Conservation (phyloP, 2,113 vertebrate genomes). For the Syrmaticus mikado region DNA sequence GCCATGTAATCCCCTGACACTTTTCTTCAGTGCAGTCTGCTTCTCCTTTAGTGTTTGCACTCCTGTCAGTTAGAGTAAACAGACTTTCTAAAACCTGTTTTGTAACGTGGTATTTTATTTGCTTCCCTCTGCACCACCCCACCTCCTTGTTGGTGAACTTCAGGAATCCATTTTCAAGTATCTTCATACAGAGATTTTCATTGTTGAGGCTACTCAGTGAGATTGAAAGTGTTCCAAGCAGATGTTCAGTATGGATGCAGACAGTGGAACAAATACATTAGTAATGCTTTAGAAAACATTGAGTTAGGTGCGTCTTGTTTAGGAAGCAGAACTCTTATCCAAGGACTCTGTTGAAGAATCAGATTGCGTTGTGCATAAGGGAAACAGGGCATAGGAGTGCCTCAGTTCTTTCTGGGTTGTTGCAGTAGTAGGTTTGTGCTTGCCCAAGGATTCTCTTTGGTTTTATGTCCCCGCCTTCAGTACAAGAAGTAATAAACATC, state of each 20-base stretch:
- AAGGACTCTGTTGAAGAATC: neutral
- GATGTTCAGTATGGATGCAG: neutral
- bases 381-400: neutral
- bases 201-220: neutral
- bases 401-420: neutral
- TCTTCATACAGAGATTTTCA: neutral
- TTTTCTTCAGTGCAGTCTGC: neutral
- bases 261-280: neutral
- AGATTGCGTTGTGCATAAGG: rapidly evolving
- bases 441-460: neutral
- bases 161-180: neutral
- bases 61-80: neutral
- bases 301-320: neutral
- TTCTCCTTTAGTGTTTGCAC: neutral
- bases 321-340: neutral
- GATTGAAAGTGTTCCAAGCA: neutral
- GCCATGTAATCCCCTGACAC: rapidly evolving
- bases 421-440: neutral
- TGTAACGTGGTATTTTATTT: neutral
- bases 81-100: neutral
- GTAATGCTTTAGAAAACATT: neutral
- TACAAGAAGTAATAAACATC: neutral
- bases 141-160: rapidly evolving
- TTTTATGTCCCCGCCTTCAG: neutral
- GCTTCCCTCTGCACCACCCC: neutral